Conservation (phyloP, 2,113 vertebrate species). For the Ammodytes dubius region DNA sequence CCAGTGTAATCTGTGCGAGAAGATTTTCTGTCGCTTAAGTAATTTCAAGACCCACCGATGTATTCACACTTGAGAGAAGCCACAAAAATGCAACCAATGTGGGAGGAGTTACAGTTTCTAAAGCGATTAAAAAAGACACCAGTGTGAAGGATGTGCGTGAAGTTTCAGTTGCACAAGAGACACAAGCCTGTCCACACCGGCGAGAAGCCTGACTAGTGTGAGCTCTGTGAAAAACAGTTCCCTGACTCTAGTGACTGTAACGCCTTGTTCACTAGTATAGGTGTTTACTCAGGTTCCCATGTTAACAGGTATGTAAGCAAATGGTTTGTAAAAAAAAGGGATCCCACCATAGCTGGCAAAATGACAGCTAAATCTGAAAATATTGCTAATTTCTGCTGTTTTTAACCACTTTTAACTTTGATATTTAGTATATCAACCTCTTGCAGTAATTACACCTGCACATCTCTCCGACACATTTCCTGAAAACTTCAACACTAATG, state of each 20-base stretch:
- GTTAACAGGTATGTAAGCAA: too few relatives aligned
- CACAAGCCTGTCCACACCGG: neutral
- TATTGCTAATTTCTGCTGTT: too few relatives aligned
- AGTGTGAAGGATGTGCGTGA: neutral
- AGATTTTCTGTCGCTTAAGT: neutral
- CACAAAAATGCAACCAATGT: neutral
- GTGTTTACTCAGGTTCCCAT: too few relatives aligned
- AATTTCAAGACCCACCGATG: neutral
- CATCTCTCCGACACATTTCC: too few relatives aligned
- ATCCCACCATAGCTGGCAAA: too few relatives aligned
- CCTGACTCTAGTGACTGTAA: neutral
- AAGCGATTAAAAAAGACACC: neutral
- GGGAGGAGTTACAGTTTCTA: neutral
- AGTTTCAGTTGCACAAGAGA: neutral
- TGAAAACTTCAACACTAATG: too few relatives aligned
- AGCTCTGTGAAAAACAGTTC: neutral
- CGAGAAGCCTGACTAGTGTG: slow-evolving; percentile 13
- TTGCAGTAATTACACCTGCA: too few relatives aligned
- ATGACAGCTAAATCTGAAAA: too few relatives aligned
- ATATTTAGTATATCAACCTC: too few relatives aligned
- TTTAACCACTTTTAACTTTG: too few relatives aligned
- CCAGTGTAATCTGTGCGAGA: neutral
- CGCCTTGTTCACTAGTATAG: too few relatives aligned
- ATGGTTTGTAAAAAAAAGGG: too few relatives aligned
- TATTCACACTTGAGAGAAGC: neutral